Evolutionary conservation across 1,140 invertebrate genomes (phyloP).

Genomic region (Monomorium pharaonis): DNA sequence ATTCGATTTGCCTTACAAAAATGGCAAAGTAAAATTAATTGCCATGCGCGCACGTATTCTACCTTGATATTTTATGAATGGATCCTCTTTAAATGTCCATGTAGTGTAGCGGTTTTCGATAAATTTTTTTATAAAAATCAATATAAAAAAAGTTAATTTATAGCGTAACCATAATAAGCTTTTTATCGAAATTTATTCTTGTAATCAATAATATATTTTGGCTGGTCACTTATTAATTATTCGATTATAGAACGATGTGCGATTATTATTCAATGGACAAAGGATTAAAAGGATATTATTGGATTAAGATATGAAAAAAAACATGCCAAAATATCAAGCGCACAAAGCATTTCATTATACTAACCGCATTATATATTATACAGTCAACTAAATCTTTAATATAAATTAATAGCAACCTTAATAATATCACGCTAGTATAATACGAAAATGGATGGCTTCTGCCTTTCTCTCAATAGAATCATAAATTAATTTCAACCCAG

Average conservation of each 20-base stretch:
- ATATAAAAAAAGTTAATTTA: not conserved
- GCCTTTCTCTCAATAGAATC: not conserved
- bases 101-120: not conserved
- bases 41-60: not conserved
- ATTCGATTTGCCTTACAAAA: slow-evolving; percentile 32
- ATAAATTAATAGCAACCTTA: slow-evolving; percentile 25
- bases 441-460: not conserved
- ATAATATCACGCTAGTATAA: slow-evolving; percentile 3
- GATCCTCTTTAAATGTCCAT: not conserved
- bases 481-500: not conserved
- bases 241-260: not conserved
- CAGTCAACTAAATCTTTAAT: not conserved
- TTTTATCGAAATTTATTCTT: not conserved
- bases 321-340: not conserved
- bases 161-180: not conserved
- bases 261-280: not conserved
- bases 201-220: not conserved
- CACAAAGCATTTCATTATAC: not conserved
- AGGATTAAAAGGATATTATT: not conserved
- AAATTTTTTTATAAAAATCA: slow-evolving; percentile 12
- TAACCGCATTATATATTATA: not conserved
- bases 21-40: slow-evolving; percentile 38
- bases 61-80: slow-evolving; percentile 39
- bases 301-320: not conserved
- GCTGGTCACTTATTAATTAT: not conserved